Percentiles rank a stretch among this genome's conserved stretches.
phyloP scores from a whole-genome alignment of 2,113 vertebrate species.

The Poecile atricapillus region DNA sequence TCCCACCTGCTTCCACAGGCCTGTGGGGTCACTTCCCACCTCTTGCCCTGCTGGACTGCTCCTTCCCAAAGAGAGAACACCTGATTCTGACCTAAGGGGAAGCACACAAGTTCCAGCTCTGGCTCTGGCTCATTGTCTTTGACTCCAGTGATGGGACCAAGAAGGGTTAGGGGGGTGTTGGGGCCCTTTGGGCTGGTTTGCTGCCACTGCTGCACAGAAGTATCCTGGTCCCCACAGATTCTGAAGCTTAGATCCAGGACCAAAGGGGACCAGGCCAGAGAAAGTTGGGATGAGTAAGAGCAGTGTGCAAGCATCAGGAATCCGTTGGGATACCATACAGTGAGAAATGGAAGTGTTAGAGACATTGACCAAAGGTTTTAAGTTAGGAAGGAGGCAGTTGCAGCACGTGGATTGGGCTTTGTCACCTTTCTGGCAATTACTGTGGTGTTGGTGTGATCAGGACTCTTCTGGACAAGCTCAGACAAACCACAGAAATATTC shows the following conservation, averaged over 20 bases:
- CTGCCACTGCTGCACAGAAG: not conserved
- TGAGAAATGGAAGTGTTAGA: not conserved
- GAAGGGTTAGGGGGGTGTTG: fast-evolving
- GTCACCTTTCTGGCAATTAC: not conserved
- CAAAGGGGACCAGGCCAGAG: fast-evolving
- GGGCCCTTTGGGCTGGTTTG: not conserved
- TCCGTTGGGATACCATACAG: not conserved
- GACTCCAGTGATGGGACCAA: not conserved
- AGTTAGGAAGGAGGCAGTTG: not conserved
- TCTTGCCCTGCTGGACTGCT: not conserved
- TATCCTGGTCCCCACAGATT: not conserved
- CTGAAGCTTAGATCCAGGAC: not conserved
- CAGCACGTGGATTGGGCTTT: not conserved
- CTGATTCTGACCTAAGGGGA: not conserved
- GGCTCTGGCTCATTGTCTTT: not conserved
- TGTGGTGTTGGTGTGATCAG: not conserved
- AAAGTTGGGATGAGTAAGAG: not conserved
- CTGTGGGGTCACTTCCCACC: not conserved
- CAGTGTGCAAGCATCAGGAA: not conserved
- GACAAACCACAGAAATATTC: not conserved
- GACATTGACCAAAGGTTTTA: not conserved
- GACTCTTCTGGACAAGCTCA: not conserved
- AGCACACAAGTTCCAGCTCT: not conserved
- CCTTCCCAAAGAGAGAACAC: fast-evolving
- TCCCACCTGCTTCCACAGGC: not conserved